These are phyloP conservation scores for Microcebus murinus DNA, from an alignment of 2,113 vertebrate species.

Conservation along the genomic window DNA sequence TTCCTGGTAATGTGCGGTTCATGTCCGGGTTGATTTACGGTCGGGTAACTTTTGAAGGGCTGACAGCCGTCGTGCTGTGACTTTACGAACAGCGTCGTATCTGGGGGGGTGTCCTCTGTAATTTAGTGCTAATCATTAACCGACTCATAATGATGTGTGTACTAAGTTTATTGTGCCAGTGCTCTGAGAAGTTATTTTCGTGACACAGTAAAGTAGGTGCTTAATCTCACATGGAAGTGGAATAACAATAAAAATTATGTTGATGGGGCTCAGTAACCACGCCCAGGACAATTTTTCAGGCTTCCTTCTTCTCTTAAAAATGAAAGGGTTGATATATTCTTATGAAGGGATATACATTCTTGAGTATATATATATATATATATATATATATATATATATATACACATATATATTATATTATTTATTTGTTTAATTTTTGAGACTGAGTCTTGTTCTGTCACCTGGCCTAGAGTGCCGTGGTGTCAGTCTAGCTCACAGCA, in stretches of 20 bases:
- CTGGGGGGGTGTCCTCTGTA: background rate
- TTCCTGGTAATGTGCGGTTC: background rate
- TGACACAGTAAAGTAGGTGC: background rate
- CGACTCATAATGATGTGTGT: rapidly evolving
- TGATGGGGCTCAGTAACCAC: background rate
- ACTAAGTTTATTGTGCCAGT: background rate
- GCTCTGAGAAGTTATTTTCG: background rate
- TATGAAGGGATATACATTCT: background rate
- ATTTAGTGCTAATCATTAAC: background rate
- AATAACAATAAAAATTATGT: background rate
- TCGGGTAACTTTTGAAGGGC: background rate
- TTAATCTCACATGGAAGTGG: background rate
- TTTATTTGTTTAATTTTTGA: too few species aligned
- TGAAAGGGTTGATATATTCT: background rate
- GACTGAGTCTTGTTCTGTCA: too few species aligned
- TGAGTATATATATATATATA: background rate
- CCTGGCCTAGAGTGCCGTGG: too few species aligned
- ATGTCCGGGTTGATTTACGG: background rate
- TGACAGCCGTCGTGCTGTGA: background rate
- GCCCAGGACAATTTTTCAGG: background rate
- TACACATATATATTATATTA: too few species aligned
- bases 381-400: too few species aligned
- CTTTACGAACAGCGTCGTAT: background rate
- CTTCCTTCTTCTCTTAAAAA: background rate
- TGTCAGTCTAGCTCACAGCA: too few species aligned